Evolutionary conservation across 2,888 invertebrate species (phyloP), one percentile per base, ranked within the genome.

Genomic region (Chymomyza caudatula): DNA sequence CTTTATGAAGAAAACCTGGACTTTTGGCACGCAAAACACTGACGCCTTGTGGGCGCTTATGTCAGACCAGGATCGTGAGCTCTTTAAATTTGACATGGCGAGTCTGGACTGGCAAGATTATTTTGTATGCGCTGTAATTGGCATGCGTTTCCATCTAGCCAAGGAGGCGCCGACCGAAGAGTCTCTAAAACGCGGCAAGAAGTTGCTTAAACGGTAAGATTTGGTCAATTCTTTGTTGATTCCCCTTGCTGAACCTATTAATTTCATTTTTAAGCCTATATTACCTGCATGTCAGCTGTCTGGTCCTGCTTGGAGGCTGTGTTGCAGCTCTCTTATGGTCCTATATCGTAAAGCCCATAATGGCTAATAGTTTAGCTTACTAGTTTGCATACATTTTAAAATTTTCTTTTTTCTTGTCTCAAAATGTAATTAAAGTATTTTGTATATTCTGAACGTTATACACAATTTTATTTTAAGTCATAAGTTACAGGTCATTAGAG

Each of bases 1-100:
- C 88, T 98, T 98, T 90, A 93, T 93, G 60, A 93, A 92, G 20
- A 91, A 92, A n/a, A 92, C 94, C 61, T 96, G 97, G 93, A 87
- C 88, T 0, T 96, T 96, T 88, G 91, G 92, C 42, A 94, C 94
- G 71, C 89, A 91, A 55, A 94, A 95, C 82, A 93, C 87, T 2
- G 71, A 84, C 49, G 71, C 76, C 1, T 79, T 93, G 52, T 92
- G 91, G 91, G 73, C 84, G 0, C 88, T 88, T 29, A 74, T 92
- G 42, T 88, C 88, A 3, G 63, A 81, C 0, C 78, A 78, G 22
- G 92, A 92, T 77, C 87, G 90, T 67, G 76, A 91, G 90, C 70
- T 94, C 57, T 97, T 95, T 88, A 93, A 93, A 8, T 96, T 97
- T 89, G 94, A 94, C 85, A 94, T 97, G 90, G 88, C 90, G 0